Evolutionary conservation across 2,113 vertebrate species (phyloP).

Genomic region (Zosterops pallidus): DNA sequence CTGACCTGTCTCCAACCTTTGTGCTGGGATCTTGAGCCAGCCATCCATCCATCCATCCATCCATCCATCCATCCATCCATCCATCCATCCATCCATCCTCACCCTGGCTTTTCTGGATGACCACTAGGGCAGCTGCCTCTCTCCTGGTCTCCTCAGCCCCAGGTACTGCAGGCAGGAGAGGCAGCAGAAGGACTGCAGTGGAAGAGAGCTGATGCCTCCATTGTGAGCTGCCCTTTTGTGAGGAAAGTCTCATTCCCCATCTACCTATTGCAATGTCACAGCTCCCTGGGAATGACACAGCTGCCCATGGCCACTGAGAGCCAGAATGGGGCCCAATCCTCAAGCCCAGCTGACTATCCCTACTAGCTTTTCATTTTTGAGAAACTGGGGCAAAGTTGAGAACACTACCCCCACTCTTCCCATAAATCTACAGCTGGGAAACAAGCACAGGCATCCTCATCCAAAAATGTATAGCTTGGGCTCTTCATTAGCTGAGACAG

Average conservation of each 20-base stretch:
- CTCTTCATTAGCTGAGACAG: background rate
- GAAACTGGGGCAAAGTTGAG: slow-evolving; percentile 24
- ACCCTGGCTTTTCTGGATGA: background rate
- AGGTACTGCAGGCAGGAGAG: background rate
- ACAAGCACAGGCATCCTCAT: background rate
- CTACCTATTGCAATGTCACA: rapidly evolving
- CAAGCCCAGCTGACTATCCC: background rate
- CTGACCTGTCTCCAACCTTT: background rate
- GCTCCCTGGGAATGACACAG: background rate
- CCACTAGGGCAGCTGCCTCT: background rate
- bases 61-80: background rate
- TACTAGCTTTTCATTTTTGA: background rate
- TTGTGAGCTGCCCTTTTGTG: background rate
- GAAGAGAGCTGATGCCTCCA: background rate
- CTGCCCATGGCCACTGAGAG: background rate
- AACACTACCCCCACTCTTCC: background rate
- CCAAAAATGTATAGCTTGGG: slow-evolving; percentile 24
- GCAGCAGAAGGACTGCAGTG: background rate
- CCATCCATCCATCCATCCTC: background rate
- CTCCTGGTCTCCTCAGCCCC: background rate
- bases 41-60: background rate
- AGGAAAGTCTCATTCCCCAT: background rate
- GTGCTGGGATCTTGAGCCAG: background rate
- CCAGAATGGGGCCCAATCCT: background rate
- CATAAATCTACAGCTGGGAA: background rate